A percentile compares a stretch with the other conserved stretches of the same genome.
These are phyloP conservation scores for Criorhina ranunculi DNA, from an alignment of 2,888 invertebrate genomes.

Conservation along the genomic window DNA sequence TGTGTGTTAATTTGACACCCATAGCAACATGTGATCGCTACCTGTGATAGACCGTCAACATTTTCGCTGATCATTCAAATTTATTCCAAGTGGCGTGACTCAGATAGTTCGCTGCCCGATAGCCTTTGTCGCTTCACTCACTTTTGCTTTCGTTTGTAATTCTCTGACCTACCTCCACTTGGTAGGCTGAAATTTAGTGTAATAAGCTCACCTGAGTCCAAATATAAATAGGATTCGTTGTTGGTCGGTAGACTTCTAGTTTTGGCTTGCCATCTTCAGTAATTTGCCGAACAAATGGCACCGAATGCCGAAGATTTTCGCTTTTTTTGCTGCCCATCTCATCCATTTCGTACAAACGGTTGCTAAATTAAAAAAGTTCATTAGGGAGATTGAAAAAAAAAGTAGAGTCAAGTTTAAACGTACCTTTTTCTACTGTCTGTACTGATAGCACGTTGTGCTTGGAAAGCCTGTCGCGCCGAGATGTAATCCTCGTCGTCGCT, in stretches of 20 bases:
- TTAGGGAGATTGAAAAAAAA: background rate
- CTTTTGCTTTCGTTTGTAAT: slow-evolving; percentile 54
- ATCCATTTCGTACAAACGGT: slow-evolving; percentile 87
- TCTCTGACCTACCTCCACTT: slow-evolving; percentile 56
- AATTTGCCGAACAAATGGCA: slow-evolving; percentile 87
- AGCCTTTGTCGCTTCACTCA: slow-evolving; percentile 29
- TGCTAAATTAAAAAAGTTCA: slow-evolving; percentile 77
- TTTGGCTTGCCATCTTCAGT: slow-evolving; percentile 87
- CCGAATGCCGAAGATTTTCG: slow-evolving; percentile 87
- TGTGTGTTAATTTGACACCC: slow-evolving; percentile 19
- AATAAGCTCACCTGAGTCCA: slow-evolving; percentile 84
- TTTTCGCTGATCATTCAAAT: slow-evolving; percentile 14
- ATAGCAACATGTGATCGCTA: slow-evolving; percentile 20
- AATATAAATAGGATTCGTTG: slow-evolving; percentile 86
- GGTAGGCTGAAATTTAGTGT: background rate
- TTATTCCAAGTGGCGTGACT: slow-evolving; percentile 46
- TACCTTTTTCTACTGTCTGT: slow-evolving; percentile 87
- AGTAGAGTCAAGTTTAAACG: background rate
- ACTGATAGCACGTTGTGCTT: slow-evolving; percentile 87
- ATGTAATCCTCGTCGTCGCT: slow-evolving; percentile 85
- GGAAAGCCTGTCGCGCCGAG: slow-evolving; percentile 87
- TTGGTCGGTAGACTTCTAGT: slow-evolving; percentile 86
- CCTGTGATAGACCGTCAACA: background rate
- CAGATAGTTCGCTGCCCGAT: slow-evolving; percentile 57
- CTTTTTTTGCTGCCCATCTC: slow-evolving; percentile 86